Conservation (phyloP, 2,797 vertebrate species). For the Lacerta viridis region DNA sequence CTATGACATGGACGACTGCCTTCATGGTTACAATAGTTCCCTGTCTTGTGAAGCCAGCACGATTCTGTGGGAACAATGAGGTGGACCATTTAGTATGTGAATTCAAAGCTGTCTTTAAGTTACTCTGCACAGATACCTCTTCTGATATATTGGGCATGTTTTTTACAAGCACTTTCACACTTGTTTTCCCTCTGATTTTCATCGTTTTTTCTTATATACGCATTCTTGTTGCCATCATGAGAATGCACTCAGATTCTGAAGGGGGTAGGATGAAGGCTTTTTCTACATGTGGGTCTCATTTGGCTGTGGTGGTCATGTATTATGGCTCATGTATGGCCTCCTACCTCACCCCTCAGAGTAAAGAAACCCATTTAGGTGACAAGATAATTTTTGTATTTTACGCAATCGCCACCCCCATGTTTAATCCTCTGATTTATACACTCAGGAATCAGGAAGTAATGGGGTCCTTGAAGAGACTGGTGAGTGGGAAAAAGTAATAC, state of each 20-base stretch:
- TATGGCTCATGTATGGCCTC: slow-evolving; percentile 34
- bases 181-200: neutral
- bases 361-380: neutral
- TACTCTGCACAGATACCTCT: slow-evolving; percentile 53
- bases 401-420: neutral
- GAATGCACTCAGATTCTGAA: too few species aligned
- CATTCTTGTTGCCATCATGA: too few species aligned
- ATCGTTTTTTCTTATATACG: too few species aligned
- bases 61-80: slow-evolving; percentile 59
- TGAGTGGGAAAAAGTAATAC: neutral
- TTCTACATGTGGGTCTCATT: slow-evolving; percentile 61
- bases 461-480: neutral
- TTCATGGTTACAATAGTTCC: slow-evolving; percentile 55
- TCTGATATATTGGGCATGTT: neutral
- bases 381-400: neutral
- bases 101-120: slow-evolving; percentile 51
- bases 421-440: neutral
- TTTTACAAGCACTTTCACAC: neutral
- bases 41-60: slow-evolving; percentile 21
- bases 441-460: neutral
- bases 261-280: slow-evolving; percentile 26
- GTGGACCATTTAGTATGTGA: slow-evolving; percentile 61
- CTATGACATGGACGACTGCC: slow-evolving; percentile 43
- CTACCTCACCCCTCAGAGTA: neutral
- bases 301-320: slow-evolving; percentile 57